These are phyloP conservation scores for Epizoanthus stellaris DNA, from an alignment of 92 coral and sea anemone genomes.

Conservation along the genomic window DNA sequence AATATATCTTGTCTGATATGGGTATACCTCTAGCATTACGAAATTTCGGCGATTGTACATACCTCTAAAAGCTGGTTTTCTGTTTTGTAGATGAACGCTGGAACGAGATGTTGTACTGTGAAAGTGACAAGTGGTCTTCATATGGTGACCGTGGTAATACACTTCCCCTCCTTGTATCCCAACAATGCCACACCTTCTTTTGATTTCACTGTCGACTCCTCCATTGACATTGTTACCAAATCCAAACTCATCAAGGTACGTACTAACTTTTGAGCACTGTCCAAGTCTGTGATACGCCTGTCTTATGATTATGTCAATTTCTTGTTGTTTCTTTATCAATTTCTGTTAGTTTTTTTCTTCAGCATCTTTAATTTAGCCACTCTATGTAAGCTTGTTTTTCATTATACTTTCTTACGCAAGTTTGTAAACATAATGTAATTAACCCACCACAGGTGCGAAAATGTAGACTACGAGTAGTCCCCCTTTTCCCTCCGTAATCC, in stretches of 20 bases:
- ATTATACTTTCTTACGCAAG: too few species aligned
- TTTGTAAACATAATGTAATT: too few species aligned
- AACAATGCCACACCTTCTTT: conserved; percentile 91
- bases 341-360: neutral
- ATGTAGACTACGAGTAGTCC: too few species aligned
- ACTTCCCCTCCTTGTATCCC: conserved; percentile 93
- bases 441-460: too few species aligned
- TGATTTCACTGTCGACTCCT: conserved; percentile 88
- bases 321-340: neutral
- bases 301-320: neutral
- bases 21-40: too few species aligned
- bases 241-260: conserved; percentile 89
- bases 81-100: conserved; percentile 83
- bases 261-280: too few species aligned
- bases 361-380: too few species aligned
- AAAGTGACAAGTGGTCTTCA: conserved; percentile 80
- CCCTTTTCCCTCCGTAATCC: too few species aligned
- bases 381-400: neutral
- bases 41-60: too few species aligned
- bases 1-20: too few species aligned
- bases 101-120: conserved; percentile 92
- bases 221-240: conserved; percentile 80
- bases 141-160: conserved; percentile 80
- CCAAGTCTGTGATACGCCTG: too few species aligned
- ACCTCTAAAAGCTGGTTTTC: too few species aligned